These are phyloP conservation scores for Drosophila saltans DNA, from an alignment of 1,140 invertebrate species.

Conservation along the genomic window DNA sequence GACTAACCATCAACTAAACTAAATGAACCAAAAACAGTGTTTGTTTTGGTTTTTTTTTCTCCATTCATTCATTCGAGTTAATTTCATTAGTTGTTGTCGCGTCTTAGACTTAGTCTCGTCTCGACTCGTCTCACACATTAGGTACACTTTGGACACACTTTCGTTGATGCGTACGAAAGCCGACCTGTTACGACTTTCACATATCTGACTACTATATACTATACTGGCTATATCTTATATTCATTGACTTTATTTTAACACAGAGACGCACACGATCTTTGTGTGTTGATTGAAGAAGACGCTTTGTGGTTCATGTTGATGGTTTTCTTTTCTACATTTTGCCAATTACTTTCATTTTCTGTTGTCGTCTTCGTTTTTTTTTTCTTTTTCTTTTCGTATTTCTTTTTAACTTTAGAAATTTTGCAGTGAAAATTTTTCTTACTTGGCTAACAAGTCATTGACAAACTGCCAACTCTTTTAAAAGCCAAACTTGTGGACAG, in stretches of 20 bases:
- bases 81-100: constrained; percentile 19
- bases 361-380: constrained; percentile 36
- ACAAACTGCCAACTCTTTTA: constrained; percentile 50
- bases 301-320: constrained; percentile 42
- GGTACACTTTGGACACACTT: constrained; percentile 54
- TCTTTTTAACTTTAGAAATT: constrained; percentile 58
- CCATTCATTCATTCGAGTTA: constrained; percentile 4
- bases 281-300: constrained; percentile 62
- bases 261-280: constrained; percentile 55
- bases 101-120: constrained; percentile 11
- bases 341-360: constrained; percentile 79
- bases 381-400: constrained; percentile 41
- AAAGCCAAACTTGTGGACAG: constrained; percentile 62
- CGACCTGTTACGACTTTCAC: constrained; percentile 56
- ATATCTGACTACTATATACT: constrained; percentile 10
- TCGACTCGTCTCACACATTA: background rate
- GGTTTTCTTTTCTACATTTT: constrained; percentile 29
- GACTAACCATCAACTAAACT: constrained; percentile 1
- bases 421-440: constrained; percentile 60
- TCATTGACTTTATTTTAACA: constrained; percentile 47
- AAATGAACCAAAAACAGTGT: constrained; percentile 12
- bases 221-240: constrained; percentile 17
- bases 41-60: background rate
- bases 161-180: constrained; percentile 37
- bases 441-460: constrained; percentile 65